Evolutionary conservation across 2,797 vertebrate genomes (phyloP).

Genomic region (Brachyrhaphis roseni): DNA sequence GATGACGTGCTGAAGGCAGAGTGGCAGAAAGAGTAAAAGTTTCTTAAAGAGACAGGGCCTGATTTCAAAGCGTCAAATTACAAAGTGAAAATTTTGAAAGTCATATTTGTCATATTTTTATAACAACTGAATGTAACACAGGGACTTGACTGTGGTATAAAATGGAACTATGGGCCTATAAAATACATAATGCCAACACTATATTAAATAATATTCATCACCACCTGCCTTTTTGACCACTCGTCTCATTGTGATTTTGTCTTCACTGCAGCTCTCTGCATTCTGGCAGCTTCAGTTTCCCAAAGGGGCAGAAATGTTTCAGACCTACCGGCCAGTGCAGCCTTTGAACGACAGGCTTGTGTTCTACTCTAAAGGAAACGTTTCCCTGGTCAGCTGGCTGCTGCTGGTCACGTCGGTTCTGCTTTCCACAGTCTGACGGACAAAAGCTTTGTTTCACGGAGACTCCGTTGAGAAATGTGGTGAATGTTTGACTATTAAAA

Average conservation of each 20-base stretch:
- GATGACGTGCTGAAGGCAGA: no score
- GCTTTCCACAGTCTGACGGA: constrained; percentile 6
- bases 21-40: no score
- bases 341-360: constrained; percentile 69
- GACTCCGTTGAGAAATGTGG: background rate
- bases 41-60: no score
- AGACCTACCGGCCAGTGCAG: constrained; percentile 82
- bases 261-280: constrained; percentile 66
- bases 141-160: background rate
- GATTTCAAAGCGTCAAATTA: no score
- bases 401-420: constrained; percentile 55
- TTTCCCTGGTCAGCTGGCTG: constrained; percentile 31
- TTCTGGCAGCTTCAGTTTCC: constrained; percentile 72
- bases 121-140: no score
- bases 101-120: no score
- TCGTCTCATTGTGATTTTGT: background rate
- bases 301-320: constrained; percentile 63
- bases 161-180: background rate
- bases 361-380: constrained; percentile 67
- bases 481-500: background rate
- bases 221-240: background rate
- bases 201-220: background rate
- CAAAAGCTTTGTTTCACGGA: background rate
- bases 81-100: no score
- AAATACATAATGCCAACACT: no score